phyloP scores from a whole-genome alignment of 2,797 vertebrate genomes.

The Leuciscus waleckii region DNA sequence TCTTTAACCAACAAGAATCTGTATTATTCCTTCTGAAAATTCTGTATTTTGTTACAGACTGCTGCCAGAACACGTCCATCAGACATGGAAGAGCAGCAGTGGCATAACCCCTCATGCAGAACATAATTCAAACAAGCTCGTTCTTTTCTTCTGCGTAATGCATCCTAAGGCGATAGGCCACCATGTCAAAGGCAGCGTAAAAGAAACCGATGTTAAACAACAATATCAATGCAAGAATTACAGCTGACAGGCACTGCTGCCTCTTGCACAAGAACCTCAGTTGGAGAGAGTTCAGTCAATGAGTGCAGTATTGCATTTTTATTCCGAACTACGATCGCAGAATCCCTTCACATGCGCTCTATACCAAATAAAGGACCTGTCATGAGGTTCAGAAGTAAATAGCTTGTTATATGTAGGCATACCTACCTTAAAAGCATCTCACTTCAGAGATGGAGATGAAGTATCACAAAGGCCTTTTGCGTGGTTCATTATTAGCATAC shows the following conservation, averaged over 20 bases:
- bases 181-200: conserved; percentile 22
- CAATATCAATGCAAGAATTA: conserved; percentile 18
- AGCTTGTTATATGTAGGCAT: conserved; percentile 31
- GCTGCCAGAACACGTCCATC: conserved; percentile 18
- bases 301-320: background rate
- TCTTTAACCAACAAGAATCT: background rate
- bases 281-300: conserved; percentile 1
- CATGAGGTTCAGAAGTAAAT: conserved; percentile 12
- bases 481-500: conserved; percentile 55
- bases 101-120: conserved; percentile 28
- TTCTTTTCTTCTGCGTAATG: conserved; percentile 33
- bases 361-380: conserved; percentile 15
- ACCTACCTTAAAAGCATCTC: conserved; percentile 41
- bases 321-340: conserved; percentile 26
- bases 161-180: conserved; percentile 25
- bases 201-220: conserved; percentile 31
- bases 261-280: conserved; percentile 12
- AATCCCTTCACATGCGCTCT: conserved; percentile 12
- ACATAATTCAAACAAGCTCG: conserved; percentile 25
- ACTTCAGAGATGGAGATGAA: conserved; percentile 48
- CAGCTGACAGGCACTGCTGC: conserved; percentile 10
- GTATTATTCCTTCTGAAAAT: background rate
- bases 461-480: conserved; percentile 46
- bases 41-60: background rate
- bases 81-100: conserved; percentile 17